These are phyloP conservation scores for Ephydatia muelleri DNA, from an alignment of 37 sponge, comb jelly and placozoan species.

Conservation along the genomic window DNA sequence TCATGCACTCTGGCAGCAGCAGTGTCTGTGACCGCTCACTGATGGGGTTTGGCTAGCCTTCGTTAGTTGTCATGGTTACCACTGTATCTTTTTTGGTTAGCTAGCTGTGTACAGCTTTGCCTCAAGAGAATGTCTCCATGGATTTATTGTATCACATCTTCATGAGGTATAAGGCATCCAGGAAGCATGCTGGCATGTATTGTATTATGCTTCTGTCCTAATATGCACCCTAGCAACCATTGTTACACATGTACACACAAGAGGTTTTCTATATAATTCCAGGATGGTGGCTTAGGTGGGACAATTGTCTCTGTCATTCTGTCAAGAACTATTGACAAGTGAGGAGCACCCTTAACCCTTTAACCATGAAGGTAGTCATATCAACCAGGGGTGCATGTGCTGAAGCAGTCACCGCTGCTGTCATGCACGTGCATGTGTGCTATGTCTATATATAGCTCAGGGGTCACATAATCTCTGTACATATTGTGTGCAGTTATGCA, in stretches of 20 bases:
- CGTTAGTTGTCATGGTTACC: background rate
- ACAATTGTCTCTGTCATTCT: constrained; percentile 68
- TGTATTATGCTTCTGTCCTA: background rate
- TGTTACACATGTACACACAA: too few species aligned
- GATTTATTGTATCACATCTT: background rate
- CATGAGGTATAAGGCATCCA: background rate
- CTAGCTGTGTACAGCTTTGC: constrained; percentile 5
- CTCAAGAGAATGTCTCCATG: background rate
- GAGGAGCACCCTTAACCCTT: too few species aligned
- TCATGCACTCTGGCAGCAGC: background rate
- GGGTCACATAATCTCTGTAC: too few species aligned
- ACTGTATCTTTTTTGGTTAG: background rate
- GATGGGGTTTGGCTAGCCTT: background rate
- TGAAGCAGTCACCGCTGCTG: too few species aligned
- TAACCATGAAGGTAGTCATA: too few species aligned
- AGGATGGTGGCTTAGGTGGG: constrained; percentile 23
- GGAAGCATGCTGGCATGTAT: background rate
- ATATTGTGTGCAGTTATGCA: too few species aligned
- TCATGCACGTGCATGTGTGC: too few species aligned
- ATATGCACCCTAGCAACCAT: background rate
- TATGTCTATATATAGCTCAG: too few species aligned
- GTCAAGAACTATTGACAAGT: constrained; percentile 49
- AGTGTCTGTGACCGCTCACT: background rate
- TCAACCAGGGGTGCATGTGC: too few species aligned
- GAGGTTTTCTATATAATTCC: constrained; percentile 30